Evolutionary conservation across 2,888 invertebrate genomes (phyloP).

Genomic region (Orthosia cruda): DNA sequence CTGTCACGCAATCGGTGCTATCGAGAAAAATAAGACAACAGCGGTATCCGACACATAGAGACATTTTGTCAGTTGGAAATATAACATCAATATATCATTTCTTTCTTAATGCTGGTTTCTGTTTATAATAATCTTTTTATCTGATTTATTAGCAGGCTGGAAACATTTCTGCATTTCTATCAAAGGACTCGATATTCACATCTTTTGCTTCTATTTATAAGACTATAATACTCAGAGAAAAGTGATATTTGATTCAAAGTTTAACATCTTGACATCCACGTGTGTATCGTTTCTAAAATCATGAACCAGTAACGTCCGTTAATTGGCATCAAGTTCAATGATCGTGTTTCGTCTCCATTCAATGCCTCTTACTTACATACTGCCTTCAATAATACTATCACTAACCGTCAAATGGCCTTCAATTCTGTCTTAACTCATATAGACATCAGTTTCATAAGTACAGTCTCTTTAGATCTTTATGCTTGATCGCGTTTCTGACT

Average conservation of each 20-base stretch:
- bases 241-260: not conserved
- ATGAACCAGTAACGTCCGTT: not conserved
- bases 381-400: slow-evolving; percentile 10
- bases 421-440: slow-evolving; percentile 21
- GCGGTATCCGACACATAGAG: not conserved
- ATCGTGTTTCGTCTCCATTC: slow-evolving; percentile 8
- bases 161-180: not conserved
- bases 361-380: slow-evolving; percentile 15
- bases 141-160: not conserved
- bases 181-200: not conserved
- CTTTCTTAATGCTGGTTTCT: not conserved
- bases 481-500: not conserved
- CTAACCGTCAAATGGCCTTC: slow-evolving; percentile 4
- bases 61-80: not conserved
- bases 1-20: not conserved
- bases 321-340: slow-evolving; percentile 9
- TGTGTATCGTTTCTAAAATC: not conserved
- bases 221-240: not conserved
- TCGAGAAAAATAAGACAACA: not conserved
- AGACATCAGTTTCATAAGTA: not conserved
- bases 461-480: slow-evolving; percentile 12
- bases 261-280: not conserved
- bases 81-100: not conserved
- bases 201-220: not conserved
- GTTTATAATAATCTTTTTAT: too few relatives aligned